phyloP scores from a whole-genome alignment of 1,140 invertebrate genomes.

The Calephelis nemesis region DNA sequence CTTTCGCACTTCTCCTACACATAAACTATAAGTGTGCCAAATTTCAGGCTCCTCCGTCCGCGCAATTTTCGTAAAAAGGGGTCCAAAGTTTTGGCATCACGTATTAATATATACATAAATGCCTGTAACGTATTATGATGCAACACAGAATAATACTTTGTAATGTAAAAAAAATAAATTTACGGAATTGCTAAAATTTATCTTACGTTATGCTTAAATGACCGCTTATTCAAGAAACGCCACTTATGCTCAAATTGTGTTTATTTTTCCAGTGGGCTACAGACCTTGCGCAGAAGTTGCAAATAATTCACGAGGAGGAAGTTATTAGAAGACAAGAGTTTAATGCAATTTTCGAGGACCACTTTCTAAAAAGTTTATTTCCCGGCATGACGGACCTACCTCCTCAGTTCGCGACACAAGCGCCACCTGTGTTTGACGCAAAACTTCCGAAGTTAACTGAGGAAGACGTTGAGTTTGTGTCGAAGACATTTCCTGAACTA shows the following conservation, averaged over 20 bases:
- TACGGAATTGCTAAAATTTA: too few species aligned
- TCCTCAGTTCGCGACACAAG: slow-evolving; percentile 89
- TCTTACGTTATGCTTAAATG: too few species aligned
- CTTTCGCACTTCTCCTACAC: too few species aligned
- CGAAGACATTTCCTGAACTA: slow-evolving; percentile 56
- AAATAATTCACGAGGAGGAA: slow-evolving; percentile 89
- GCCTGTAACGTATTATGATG: too few species aligned
- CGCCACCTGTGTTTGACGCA: slow-evolving; percentile 87
- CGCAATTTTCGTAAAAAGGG: too few species aligned
- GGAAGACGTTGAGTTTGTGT: slow-evolving; percentile 59
- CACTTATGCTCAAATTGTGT: not conserved
- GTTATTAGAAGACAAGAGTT: slow-evolving; percentile 86
- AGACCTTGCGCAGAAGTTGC: slow-evolving; percentile 86
- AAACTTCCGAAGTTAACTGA: slow-evolving; percentile 84
- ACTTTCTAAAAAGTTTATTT: slow-evolving; percentile 93
- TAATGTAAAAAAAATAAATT: too few species aligned
- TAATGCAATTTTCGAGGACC: slow-evolving; percentile 87
- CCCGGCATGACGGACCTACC: slow-evolving; percentile 93
- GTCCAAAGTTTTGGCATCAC: too few species aligned
- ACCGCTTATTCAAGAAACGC: too few species aligned
- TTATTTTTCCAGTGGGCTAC: slow-evolving; percentile 83
- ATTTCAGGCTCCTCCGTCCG: too few species aligned
- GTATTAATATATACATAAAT: too few species aligned
- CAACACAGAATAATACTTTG: too few species aligned
- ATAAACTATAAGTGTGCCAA: too few species aligned